A percentile compares a stretch with the other conserved stretches of the same genome.
Evolutionary conservation across 2,113 vertebrate genomes (phyloP).

Genomic region (Hyaena hyaena): DNA sequence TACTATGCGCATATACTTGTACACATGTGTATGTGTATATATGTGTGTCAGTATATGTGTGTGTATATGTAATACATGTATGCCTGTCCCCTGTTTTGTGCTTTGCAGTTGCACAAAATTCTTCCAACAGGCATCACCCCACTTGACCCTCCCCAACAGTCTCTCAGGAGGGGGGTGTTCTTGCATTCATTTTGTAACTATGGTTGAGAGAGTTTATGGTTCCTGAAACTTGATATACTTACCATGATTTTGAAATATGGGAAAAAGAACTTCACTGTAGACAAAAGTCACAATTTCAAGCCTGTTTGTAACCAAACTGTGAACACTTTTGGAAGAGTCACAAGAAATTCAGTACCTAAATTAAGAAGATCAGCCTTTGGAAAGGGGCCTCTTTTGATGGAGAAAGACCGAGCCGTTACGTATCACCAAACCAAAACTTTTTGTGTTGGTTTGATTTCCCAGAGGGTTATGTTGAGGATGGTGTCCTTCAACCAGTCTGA

Average conservation of each 20-base stretch:
- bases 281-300: background rate
- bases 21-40: too few species aligned
- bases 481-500: background rate
- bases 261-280: background rate
- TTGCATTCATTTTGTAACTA: background rate
- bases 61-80: accelerated
- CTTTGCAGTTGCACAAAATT: background rate
- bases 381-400: background rate
- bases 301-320: background rate
- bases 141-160: background rate
- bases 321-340: background rate
- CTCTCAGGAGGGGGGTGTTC: background rate
- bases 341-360: background rate
- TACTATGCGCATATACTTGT: too few species aligned
- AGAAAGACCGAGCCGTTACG: accelerated
- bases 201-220: background rate
- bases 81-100: background rate
- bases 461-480: background rate
- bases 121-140: background rate
- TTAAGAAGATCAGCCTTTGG: background rate
- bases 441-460: background rate
- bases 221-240: background rate
- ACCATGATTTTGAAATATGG: background rate
- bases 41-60: background rate
- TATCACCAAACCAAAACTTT: background rate